Evolutionary conservation across 2,797 vertebrate species (phyloP).

Genomic region (Furcifer pardalis): DNA sequence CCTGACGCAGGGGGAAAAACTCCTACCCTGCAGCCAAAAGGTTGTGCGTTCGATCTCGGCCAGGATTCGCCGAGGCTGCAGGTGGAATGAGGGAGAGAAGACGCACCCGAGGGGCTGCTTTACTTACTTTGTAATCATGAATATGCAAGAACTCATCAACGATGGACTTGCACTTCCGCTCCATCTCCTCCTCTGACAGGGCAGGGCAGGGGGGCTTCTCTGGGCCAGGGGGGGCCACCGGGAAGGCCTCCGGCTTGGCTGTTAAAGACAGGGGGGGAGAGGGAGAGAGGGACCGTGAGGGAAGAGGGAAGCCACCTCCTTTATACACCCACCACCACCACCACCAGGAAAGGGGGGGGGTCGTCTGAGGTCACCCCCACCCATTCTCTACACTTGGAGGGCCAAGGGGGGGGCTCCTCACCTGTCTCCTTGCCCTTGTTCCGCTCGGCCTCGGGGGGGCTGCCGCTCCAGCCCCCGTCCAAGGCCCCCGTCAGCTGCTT

Average conservation of each 20-base stretch:
- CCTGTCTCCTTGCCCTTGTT: constrained; percentile 81
- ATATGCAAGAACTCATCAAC: constrained; percentile 98
- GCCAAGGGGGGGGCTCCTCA: constrained; percentile 60
- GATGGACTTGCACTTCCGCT: constrained; percentile 92
- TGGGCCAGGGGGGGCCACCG: constrained; percentile 67
- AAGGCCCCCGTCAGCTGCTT: constrained; percentile 80
- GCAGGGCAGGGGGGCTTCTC: constrained; percentile 81
- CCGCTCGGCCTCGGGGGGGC: constrained; percentile 72
- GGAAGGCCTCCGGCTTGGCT: constrained; percentile 86
- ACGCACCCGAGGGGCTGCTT: neutral
- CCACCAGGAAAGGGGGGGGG: no score
- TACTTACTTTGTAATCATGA: constrained; percentile 92
- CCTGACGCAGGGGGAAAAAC: no score
- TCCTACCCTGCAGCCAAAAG: no score
- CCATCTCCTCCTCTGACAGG: constrained; percentile 88
- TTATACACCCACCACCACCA: no score
- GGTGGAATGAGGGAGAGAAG: no score
- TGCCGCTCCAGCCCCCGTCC: constrained; percentile 82
- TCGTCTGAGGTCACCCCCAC: no score
- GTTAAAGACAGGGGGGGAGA: constrained; percentile 21
- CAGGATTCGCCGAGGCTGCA: no score
- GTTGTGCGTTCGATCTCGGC: no score
- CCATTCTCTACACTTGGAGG: no score
- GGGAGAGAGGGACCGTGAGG: neutral
- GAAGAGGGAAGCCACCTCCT: neutral